Evolutionary conservation across 2,888 invertebrate genomes (phyloP), one percentile per base, ranked within the genome.

Genomic region (Perizoma flavofasciatum): DNA sequence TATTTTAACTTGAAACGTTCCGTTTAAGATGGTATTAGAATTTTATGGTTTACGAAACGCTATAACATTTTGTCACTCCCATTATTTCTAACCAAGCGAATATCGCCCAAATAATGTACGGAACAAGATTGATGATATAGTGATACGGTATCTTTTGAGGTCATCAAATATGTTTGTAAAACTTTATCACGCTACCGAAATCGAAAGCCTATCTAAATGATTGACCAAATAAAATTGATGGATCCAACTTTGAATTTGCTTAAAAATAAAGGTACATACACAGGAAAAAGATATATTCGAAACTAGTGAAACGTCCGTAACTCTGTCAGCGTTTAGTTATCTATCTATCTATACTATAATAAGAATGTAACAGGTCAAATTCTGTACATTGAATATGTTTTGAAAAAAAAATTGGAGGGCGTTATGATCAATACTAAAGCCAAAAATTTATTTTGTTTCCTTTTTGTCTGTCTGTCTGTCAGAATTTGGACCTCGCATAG

Each of bases 121-220:
- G 6, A n/a, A 32, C 45, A 61, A 6, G 40, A 32, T n/a, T 45
- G 7, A 53, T 35, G 11, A 35, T 45, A 11, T 34, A 41, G n/a
- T 47, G 22, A 35, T 7, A 48, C 32, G 11, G n/a, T 48, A 44
- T 39, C 40, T 11, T 32, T 60, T 55, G 44, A 53, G 53, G n/a
- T 44, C 49, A 49, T 2, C 34, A 54, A 51, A 65, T 59, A 55
- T 60, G 47, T 49, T 54, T 49, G 60, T 63, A 39, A 43, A 35
- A 32, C 37, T 37, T 56, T 65, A 65, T 68, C 59, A 51, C 40
- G 59, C 65, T 56, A 58, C 59, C 63, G 67, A 64, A 66, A 68
- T 66, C 54, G 65, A 68, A 66, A 50, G 59, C 59, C 55, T 65
- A 66, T 63, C 63, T 62, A 52, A 59, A 53, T 50, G 49, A 61